These are phyloP conservation scores for Pangasius larnaudii DNA, from an alignment of 2,797 vertebrate species.

Conservation along the genomic window DNA sequence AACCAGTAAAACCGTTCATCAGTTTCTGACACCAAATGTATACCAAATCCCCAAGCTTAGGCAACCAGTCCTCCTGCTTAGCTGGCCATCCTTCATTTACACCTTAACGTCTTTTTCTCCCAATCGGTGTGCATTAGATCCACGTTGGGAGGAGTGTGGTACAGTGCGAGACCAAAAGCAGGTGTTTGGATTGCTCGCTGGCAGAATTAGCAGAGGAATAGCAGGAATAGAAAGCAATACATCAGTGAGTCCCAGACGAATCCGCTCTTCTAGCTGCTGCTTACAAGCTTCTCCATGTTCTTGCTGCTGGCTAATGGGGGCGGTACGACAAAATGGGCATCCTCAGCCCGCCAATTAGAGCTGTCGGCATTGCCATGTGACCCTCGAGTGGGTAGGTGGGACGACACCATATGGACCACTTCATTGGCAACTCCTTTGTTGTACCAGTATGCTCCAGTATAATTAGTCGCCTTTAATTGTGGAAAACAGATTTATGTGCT, in stretches of 20 bases:
- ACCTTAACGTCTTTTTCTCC: neutral
- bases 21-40: neutral
- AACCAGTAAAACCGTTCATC: conserved; percentile 19
- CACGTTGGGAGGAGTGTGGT: neutral
- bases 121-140: neutral
- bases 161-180: conserved; percentile 15
- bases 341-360: conserved; percentile 36
- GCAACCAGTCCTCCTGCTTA: conserved; percentile 1
- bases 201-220: conserved; percentile 2
- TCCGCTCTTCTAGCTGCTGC: conserved; percentile 10
- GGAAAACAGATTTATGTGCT: conserved; percentile 24
- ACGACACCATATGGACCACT: conserved; percentile 46
- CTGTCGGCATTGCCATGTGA: conserved; percentile 18
- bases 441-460: conserved; percentile 9
- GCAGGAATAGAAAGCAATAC: conserved; percentile 46
- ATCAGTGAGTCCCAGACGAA: conserved; percentile 34
- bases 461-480: conserved; percentile 23
- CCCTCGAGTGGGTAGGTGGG: conserved; percentile 31
- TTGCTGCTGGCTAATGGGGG: conserved; percentile 22
- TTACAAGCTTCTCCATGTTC: conserved; percentile 11
- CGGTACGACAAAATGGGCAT: conserved; percentile 39
- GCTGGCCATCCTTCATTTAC: neutral
- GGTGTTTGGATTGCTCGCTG: conserved; percentile 25
- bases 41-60: conserved; percentile 20
- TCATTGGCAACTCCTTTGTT: conserved; percentile 17